Percentiles rank a stretch among this genome's conserved stretches.
These are phyloP conservation scores for Cheilosia soror DNA, from an alignment of 2,888 invertebrate species.

Conservation along the genomic window DNA sequence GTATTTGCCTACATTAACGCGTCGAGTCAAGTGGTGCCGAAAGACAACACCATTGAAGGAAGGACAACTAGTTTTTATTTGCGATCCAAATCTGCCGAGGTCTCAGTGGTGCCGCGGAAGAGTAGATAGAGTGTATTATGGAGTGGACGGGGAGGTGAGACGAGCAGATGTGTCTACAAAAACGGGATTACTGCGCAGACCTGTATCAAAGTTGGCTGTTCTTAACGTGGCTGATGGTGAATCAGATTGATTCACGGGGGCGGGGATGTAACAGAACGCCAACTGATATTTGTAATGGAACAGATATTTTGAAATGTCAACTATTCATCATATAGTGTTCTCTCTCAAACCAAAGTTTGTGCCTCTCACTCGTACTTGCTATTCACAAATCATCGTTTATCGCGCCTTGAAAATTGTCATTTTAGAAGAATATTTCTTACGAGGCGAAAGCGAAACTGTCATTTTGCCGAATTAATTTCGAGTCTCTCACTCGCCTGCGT, in stretches of 20 bases:
- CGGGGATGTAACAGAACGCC: neutral
- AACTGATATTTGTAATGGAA: too few relatives aligned
- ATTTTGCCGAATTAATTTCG: neutral
- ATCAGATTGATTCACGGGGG: constrained; percentile 2
- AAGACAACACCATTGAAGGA: constrained; percentile 30
- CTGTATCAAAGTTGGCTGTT: neutral
- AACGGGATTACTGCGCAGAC: neutral
- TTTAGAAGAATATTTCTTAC: too few relatives aligned
- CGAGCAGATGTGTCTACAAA: neutral
- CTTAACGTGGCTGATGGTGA: neutral
- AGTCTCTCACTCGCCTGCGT: neutral
- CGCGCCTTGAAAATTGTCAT: too few relatives aligned
- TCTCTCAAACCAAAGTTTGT: too few relatives aligned
- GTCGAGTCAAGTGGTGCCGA: constrained; percentile 52
- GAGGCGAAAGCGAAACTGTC: too few relatives aligned
- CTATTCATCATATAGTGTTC: too few relatives aligned
- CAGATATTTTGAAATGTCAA: too few relatives aligned
- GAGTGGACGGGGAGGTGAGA: neutral
- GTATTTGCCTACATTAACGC: constrained; percentile 62
- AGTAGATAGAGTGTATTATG: constrained; percentile 36
- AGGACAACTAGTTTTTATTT: constrained; percentile 9
- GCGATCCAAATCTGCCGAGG: constrained; percentile 47
- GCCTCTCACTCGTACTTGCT: too few relatives aligned
- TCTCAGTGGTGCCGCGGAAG: constrained; percentile 57
- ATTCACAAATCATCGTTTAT: too few relatives aligned